Base-by-base conservation (phyloP, 2,113 vertebrate species). In the Romanogobio albipinnatus region DNA sequence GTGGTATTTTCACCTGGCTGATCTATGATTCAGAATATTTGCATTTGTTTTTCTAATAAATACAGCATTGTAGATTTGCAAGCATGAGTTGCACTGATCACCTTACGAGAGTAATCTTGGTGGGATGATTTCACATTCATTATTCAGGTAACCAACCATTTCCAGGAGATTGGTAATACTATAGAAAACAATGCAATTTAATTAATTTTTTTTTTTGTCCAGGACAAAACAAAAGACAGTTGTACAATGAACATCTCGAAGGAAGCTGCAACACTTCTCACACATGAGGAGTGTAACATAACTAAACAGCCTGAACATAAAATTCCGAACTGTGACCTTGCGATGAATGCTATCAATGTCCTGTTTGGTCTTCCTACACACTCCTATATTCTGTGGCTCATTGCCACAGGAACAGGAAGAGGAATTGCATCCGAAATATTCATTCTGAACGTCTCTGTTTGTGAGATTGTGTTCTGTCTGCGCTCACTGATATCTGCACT, bases 371-470 rank as follows among this genome's bases (percentile, higher is more conserved):
- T 87, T 53, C 76, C 76, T 10, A 3, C 74, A 10, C 53, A 87
- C n/a, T 76, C 22, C 39, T 87, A 71, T 59, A 77, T 82, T 56
- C n/a, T 29, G 29, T 29, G 29, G 83, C 86, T 85, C 11, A 85
- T 85, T 29, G 29, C 29, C 29, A 29, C 29, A 29, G 29, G 29
- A 29, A 29, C 29, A 29, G 29, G 29, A 29, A 29, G 29, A 29
- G 29, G 29, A 29, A 29, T 29, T n/a, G 29, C 45, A 7, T 78
- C 70, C 9, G 83, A 87, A n/a, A 51, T 87, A 17, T 84, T 87
- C 49, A 82, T 7, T 15, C 26, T 87, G 4, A 85, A 87, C 76
- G 22, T 82, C 29, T 39, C 71, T 33, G 8, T 85, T 71, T 71
- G 47, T 78, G 83, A 87, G 22, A 61, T 87, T 26, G 0, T 85